phyloP scores from a whole-genome alignment of 2,797 vertebrate species.

The Phylloscopus collybita region DNA sequence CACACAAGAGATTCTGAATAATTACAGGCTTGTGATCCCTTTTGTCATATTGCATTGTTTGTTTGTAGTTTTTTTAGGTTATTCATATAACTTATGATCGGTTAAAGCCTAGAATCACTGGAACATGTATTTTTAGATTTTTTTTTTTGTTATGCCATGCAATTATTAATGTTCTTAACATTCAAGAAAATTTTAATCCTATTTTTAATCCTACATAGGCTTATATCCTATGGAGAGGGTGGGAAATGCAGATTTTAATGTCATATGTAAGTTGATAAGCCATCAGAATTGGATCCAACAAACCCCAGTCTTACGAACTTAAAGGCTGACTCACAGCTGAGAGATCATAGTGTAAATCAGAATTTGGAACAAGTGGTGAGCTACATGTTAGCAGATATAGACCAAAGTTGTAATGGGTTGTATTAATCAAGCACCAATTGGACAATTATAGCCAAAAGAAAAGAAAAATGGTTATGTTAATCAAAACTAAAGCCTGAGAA shows the following conservation, averaged over 20 bases:
- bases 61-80: background rate
- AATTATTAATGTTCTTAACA: background rate
- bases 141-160: background rate
- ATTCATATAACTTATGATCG: background rate
- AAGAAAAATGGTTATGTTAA: background rate
- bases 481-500: background rate
- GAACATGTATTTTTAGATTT: background rate
- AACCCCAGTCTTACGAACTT: background rate
- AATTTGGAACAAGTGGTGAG: background rate
- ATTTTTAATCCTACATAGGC: background rate
- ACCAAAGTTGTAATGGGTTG: background rate
- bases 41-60: background rate
- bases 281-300: background rate
- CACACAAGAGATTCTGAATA: background rate
- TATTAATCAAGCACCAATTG: background rate
- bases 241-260: background rate
- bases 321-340: background rate
- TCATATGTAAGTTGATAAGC: background rate
- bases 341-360: background rate
- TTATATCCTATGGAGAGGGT: background rate
- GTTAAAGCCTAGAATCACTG: background rate
- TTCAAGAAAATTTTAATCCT: background rate
- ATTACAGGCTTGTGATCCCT: background rate
- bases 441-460: background rate
- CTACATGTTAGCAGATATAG: background rate